These are phyloP conservation scores for Drosophila meridiana DNA, from an alignment of 2,888 invertebrate genomes.

Conservation along the genomic window DNA sequence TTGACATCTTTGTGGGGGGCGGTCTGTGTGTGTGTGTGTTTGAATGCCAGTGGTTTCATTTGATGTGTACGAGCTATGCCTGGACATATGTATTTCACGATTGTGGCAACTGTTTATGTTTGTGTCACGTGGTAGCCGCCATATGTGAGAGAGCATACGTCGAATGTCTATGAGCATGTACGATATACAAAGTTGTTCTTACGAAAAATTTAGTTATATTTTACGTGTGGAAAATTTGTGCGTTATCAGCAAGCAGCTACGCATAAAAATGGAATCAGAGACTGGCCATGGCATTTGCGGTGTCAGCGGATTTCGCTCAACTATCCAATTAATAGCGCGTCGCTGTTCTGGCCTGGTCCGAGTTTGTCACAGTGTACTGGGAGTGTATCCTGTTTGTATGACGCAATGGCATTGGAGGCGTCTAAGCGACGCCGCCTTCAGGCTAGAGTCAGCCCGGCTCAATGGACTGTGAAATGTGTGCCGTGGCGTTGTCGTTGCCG, in stretches of 20 bases:
- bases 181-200: slow-evolving; percentile 9
- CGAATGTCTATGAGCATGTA: slow-evolving; percentile 1
- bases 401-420: slow-evolving; percentile 68
- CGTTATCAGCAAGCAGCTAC: slow-evolving; percentile 65
- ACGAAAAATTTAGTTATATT: slow-evolving; percentile 12
- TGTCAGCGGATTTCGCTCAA: slow-evolving; percentile 60
- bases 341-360: slow-evolving; percentile 24
- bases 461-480: slow-evolving; percentile 81
- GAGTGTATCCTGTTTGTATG: slow-evolving; percentile 61
- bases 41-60: slow-evolving; percentile 34
- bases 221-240: slow-evolving; percentile 53
- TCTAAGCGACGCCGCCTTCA: slow-evolving; percentile 63
- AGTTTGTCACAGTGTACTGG: slow-evolving; percentile 18
- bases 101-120: slow-evolving; percentile 63
- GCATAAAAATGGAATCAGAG: slow-evolving; percentile 51
- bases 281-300: slow-evolving; percentile 49
- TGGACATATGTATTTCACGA: slow-evolving; percentile 39
- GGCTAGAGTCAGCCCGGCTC: slow-evolving; percentile 50
- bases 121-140: slow-evolving; percentile 77
- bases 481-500: slow-evolving; percentile 31
- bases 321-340: slow-evolving; percentile 64
- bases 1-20: slow-evolving; percentile 59
- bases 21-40: slow-evolving; percentile 16
- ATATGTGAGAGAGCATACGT: slow-evolving; percentile 42
- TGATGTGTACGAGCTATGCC: slow-evolving; percentile 36